Base-by-base conservation (phyloP, 2,113 vertebrate genomes). In the Ptilorrhoa leucosticta region DNA sequence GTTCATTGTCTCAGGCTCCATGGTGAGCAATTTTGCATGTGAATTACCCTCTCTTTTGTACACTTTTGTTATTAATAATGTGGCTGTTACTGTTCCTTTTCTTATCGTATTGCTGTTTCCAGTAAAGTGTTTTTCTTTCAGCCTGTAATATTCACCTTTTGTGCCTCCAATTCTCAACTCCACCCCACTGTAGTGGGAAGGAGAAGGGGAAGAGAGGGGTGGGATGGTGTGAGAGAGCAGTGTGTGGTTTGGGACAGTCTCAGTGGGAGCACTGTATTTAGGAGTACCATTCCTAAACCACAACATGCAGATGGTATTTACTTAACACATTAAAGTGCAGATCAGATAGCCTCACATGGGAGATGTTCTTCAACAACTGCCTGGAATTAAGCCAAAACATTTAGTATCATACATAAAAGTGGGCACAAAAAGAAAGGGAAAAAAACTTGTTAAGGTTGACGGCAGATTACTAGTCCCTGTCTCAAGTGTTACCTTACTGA, bases 1-100 rank as follows among this genome's bases (percentile, higher is more conserved):
- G 18, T 16, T 28, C 4, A 11, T 33, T 57, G 31, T 11, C 37
- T 57, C 0, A 0, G 17, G 26, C 31, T 37, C 18, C 31, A 16
- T 7, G 3, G 18, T 73, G 23, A 58, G 60, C 10, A 58, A 28
- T 58, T 81, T 44, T 20, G 10, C 13, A 44, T 5, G 9, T 28
- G 33, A 73, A 65, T 33, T 42, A 24, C 6, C 6, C 50, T 51
- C 27, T 28, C 22, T 65, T 66, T 44, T 17, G 12, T 24, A 24
- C 9, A 8, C 1, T 24, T 65, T 27, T 28, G 0, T 17, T 51
- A 73, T 51, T 57, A 33, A 58, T 28, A 33, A 13, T 65, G 11
- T 65, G 28, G 42, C 6, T 44, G 15, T 23, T 65, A 27, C 9
- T 37, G 18, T 28, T 33, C 17, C 14, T 30, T 56, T 48, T 28